Evolutionary conservation across 64 coral and sea anemone species (phyloP).

Genomic region (Orbicella faveolata): DNA sequence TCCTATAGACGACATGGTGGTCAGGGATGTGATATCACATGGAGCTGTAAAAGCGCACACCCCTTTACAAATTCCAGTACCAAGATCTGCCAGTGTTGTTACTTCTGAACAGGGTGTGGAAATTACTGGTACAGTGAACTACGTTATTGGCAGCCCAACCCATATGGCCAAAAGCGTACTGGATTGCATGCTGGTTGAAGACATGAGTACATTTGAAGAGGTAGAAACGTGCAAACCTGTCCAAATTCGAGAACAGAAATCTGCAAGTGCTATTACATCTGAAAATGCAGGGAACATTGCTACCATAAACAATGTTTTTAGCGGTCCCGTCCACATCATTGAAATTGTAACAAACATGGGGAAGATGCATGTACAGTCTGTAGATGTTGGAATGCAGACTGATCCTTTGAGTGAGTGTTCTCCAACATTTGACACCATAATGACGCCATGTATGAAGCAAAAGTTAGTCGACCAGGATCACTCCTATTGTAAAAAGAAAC

Average conservation of each 20-base stretch:
- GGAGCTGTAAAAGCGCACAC: too few relatives aligned
- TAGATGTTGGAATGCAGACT: not conserved
- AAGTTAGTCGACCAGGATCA: conserved; percentile 7
- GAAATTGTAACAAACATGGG: not conserved
- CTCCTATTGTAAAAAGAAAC: conserved; percentile 12
- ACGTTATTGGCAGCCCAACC: too few relatives aligned
- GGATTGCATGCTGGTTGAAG: too few relatives aligned
- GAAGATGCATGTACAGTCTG: not conserved
- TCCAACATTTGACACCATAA: not conserved
- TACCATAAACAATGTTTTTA: not conserved
- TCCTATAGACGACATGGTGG: too few relatives aligned
- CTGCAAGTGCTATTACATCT: too few relatives aligned
- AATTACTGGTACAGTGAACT: too few relatives aligned
- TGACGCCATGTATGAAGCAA: not conserved
- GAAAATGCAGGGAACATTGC: not conserved
- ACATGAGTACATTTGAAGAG: not conserved
- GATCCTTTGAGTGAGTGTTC: not conserved
- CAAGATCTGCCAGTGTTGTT: not conserved
- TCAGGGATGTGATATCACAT: too few relatives aligned
- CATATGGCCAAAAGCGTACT: too few relatives aligned
- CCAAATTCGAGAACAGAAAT: too few relatives aligned
- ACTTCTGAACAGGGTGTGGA: not conserved
- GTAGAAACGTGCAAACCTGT: not conserved
- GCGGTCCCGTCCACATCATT: not conserved
- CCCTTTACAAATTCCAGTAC: too few relatives aligned